These are phyloP conservation scores for Mythimna albipuncta DNA, from an alignment of 2,888 invertebrate species.

Conservation along the genomic window DNA sequence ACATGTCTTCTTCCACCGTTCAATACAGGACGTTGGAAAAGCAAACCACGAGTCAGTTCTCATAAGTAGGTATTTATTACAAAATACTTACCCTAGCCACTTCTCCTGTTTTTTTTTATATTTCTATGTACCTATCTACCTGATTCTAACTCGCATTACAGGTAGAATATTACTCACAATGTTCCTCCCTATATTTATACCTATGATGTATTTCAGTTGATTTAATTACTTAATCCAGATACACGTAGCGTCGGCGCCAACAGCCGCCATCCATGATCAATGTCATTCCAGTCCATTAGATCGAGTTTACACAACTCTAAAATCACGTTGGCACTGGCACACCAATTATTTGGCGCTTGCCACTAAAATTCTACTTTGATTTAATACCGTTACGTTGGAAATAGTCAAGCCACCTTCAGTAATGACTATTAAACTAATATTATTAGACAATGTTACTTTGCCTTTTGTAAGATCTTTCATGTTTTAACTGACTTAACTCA, in stretches of 20 bases:
- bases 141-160: background rate
- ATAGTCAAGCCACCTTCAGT: background rate
- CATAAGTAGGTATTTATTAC: background rate
- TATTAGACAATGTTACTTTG: background rate
- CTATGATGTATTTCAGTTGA: constrained; percentile 7
- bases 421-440: background rate
- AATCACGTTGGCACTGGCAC: constrained; percentile 23
- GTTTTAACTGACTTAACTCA: background rate
- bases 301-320: constrained; percentile 33
- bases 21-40: background rate
- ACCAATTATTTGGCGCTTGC: constrained; percentile 16
- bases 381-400: background rate
- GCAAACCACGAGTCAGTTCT: background rate
- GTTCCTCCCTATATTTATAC: background rate
- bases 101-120: too few species aligned
- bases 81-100: background rate
- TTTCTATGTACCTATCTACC: background rate
- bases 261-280: constrained; percentile 29
- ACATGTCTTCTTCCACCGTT: background rate
- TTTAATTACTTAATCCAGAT: constrained; percentile 33
- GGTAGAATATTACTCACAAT: background rate
- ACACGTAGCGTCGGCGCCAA: constrained; percentile 9
- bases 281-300: constrained; percentile 46
- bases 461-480: background rate
- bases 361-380: constrained; percentile 10